Base-by-base conservation (phyloP, 2,797 vertebrate species). In the Chloroceryle amazona region DNA sequence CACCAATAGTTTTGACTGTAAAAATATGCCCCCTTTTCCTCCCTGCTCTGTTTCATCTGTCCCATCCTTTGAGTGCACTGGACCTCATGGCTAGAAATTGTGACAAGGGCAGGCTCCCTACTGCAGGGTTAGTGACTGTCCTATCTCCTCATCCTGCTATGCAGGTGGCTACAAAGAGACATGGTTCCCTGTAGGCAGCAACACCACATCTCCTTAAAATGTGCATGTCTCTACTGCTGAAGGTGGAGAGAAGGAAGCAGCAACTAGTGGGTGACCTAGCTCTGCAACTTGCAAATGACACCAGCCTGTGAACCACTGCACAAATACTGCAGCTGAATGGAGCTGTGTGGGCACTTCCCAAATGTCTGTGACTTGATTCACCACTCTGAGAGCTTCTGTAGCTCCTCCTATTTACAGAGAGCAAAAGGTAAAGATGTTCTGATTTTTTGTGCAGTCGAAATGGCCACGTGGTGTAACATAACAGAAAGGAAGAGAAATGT, bases 21-120 rank as follows among this genome's bases (percentile, higher is more conserved):
- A 37, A 47, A 70, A 31, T 4, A 10, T 41, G 17, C 2, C 13
- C 17, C 9, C 12, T 5, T 75, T 68, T 88, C 23, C 23, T 68
- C 39, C 37, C 57, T 81, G 31, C 16, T 10, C 37, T 35, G 21
- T 49, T 81, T 89, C 26, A 6, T 37, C 39, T 31, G 14, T 51
- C 46, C 54, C 39, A 58, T 58, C 70, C 21, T 73, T 46, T 35
- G 13, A 72, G 35, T 10, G 23, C n/a, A 3, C 21, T 25, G 70
- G 31, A 47, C 19, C 17, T 81, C 1, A 0, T 0, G 0, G 17
- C 13, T 88, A 55, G 55, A 70, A 86, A 13, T 2, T 35, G 46
- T 35, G 39, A 8, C 42, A 31, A 60, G 39, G 41, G 16, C 81
- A 81, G 54, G 31, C 5, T 42, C 8, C 4, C 33, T 89, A 14